phyloP scores from a whole-genome alignment of 2,113 vertebrate species.

The Porphyrio hochstetteri region DNA sequence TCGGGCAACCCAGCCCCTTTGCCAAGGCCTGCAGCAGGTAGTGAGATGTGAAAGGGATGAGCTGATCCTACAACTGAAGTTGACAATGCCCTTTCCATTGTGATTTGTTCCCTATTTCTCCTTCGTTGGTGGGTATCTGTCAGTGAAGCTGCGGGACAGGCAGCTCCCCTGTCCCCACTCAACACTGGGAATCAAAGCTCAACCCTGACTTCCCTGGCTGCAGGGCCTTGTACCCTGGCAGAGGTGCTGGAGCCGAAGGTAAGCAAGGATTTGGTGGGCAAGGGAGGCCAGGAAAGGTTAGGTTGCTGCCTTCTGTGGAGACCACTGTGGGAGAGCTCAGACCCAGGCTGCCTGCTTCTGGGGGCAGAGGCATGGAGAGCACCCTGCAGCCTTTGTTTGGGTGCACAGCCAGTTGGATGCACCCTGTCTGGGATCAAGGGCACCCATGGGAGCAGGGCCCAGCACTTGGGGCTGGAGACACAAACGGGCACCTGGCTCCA shows the following conservation, averaged over 20 bases:
- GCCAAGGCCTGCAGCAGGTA: not conserved
- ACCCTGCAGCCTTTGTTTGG: not conserved
- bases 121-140: too few relatives aligned
- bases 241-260: not conserved
- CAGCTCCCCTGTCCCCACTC: not conserved
- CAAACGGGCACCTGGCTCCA: not conserved
- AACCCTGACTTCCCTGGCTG: not conserved
- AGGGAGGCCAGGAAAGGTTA: not conserved
- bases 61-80: not conserved
- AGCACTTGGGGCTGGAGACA: not conserved
- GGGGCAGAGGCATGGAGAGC: not conserved
- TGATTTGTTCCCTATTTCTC: not conserved
- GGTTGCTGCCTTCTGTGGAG: not conserved
- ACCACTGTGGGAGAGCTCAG: not conserved
- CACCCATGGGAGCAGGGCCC: fast-evolving
- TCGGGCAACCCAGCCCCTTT: not conserved
- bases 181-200: not conserved
- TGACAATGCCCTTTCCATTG: not conserved
- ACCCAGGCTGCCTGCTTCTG: not conserved
- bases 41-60: fast-evolving
- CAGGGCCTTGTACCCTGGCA: not conserved
- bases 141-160: not conserved
- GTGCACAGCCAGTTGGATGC: fast-evolving
- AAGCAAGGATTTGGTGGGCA: not conserved
- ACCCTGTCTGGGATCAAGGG: not conserved